Conservation (phyloP, 2,113 vertebrate species). For the Lota lota region DNA sequence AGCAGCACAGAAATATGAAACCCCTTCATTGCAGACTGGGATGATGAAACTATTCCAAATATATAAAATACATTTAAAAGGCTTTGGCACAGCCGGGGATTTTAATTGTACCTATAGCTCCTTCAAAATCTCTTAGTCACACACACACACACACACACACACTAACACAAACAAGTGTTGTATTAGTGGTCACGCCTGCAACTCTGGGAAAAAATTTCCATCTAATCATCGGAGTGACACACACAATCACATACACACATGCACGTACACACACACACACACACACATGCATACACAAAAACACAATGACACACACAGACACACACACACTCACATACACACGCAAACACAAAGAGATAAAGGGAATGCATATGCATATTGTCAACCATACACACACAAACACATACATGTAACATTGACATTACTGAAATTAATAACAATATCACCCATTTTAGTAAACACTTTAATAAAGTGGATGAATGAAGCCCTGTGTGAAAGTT, state of each 20-base stretch:
- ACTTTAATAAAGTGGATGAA: neutral
- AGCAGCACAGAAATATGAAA: too few relatives aligned
- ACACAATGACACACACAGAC: neutral
- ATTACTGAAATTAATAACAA: too few relatives aligned
- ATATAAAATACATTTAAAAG: too few relatives aligned
- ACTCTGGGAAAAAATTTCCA: too few relatives aligned
- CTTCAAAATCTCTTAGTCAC: neutral
- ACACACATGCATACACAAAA: conserved; percentile 11
- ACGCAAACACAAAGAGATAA: neutral
- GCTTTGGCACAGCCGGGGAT: neutral
- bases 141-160: neutral
- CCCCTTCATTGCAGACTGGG: neutral
- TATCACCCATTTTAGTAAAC: too few relatives aligned
- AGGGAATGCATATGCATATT: too few relatives aligned
- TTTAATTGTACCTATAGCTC: neutral
- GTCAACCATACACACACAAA: neutral
- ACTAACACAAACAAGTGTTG: conserved; percentile 16
- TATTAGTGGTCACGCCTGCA: too few relatives aligned
- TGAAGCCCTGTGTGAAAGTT: neutral
- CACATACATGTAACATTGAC: neutral
- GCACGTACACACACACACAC: conserved; percentile 1
- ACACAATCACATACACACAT: conserved; percentile 8
- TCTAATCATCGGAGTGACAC: neutral
- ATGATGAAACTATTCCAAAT: too few relatives aligned
- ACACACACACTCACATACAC: neutral